A percentile compares a stretch with the other conserved stretches of the same genome.
These are phyloP conservation scores for Parnassius smintheus DNA, from an alignment of 2,888 invertebrate genomes.

Conservation along the genomic window DNA sequence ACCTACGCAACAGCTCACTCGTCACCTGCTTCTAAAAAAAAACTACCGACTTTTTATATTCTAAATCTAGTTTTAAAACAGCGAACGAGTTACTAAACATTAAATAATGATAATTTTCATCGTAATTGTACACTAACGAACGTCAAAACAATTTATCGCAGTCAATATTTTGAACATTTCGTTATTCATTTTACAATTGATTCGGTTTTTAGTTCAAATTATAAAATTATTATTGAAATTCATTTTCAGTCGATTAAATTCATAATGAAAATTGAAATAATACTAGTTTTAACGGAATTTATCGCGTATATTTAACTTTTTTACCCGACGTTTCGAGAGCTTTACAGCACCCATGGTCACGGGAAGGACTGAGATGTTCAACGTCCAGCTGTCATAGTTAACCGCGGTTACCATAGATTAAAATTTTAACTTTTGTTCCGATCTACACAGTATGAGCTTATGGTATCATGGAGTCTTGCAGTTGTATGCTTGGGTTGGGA, in stretches of 20 bases:
- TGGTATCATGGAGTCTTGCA: too few relatives aligned
- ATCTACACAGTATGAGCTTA: too few relatives aligned
- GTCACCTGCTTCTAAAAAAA: slow-evolving; percentile 72
- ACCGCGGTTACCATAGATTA: too few relatives aligned
- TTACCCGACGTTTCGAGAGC: too few relatives aligned
- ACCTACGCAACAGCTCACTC: slow-evolving; percentile 69
- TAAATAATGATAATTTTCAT: slow-evolving; percentile 10
- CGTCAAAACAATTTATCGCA: slow-evolving; percentile 7
- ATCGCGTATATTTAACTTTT: too few relatives aligned
- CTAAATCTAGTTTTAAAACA: slow-evolving; percentile 68
- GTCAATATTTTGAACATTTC: slow-evolving; percentile 16
- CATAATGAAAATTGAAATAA: slow-evolving; percentile 3
- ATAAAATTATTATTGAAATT: slow-evolving; percentile 8
- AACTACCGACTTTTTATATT: slow-evolving; percentile 51
- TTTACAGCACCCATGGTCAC: too few relatives aligned
- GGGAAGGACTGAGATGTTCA: too few relatives aligned
- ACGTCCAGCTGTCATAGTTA: too few relatives aligned
- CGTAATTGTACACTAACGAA: slow-evolving; percentile 10
- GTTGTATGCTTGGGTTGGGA: too few relatives aligned
- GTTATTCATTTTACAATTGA: background rate
- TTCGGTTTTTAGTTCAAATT: background rate
- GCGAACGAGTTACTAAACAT: slow-evolving; percentile 34
- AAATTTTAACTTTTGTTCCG: too few relatives aligned
- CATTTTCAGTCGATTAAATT: slow-evolving; percentile 1
- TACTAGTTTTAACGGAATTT: too few relatives aligned